Base-by-base conservation (phyloP, 2,888 invertebrate genomes). In the Phalangium opilio region DNA sequence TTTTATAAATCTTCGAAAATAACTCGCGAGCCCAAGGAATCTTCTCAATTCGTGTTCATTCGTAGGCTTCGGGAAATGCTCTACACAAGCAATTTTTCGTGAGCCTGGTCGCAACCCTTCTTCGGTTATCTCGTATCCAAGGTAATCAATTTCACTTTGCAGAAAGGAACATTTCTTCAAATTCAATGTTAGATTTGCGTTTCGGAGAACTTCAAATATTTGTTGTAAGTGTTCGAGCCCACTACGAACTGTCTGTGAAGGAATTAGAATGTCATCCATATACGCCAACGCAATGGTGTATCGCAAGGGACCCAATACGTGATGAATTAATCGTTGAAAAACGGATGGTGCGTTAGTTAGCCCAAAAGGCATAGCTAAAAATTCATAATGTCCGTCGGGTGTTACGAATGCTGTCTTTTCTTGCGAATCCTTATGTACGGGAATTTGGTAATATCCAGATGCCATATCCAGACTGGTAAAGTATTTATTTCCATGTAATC, bases 401-500 rank as follows among this genome's bases (percentile, higher is more conserved):
- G 36, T 36, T 14, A 45, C 45, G 21, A 45, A 45, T 15, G 45
- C 40, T 4, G 40, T 45, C 14, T 40, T 41, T 3, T 39, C 18
- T 14, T 14, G 20, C 11, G 17, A 20, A 3, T 43, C 38, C 12
- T 33, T 19, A 11, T 18, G 19, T 3, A 47, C 17, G n/a, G 14
- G n/a, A 3, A 47, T 14, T 2, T 47, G 47, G n/a, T 43, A 33
- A 21, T 32, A 43, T 19, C 41, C 41, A 8, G 14, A 20, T 2
- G 47, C 43, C 3, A 47, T n/a, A 20, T 47, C 47, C 43, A 47
- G 35, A 3, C 38, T 43, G 1, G 47, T 43, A 39, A 47, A 47
- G 5, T 20, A 18, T 10, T 41, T 34, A 3, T 42, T 20, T 12
- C 35, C 34, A 8, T 33, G 12, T 18, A 47, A 10, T 35, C 36